A percentile compares a stretch with the other conserved stretches of the same genome.
Conservation (phyloP, 2,113 vertebrate genomes). For the Alouatta palliata region DNA sequence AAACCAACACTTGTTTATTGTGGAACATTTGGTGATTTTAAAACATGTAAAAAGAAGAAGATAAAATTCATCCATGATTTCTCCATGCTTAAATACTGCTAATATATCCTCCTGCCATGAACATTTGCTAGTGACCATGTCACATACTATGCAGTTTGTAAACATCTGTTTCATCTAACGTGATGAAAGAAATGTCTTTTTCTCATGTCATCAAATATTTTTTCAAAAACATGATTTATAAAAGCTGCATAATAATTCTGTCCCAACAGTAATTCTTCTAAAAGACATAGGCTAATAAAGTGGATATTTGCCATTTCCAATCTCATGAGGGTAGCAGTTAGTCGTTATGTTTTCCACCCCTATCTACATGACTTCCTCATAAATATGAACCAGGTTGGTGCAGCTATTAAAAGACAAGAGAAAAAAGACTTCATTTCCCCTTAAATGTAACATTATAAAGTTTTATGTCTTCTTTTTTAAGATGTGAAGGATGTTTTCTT, state of each 20-base stretch:
- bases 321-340: background rate
- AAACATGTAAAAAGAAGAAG: conserved; percentile 11
- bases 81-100: background rate
- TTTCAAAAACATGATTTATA: conserved; percentile 29
- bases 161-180: background rate
- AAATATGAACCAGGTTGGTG: background rate
- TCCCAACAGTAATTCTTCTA: background rate
- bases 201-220: conserved; percentile 19
- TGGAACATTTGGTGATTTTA: conserved; percentile 38
- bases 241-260: conserved; percentile 2
- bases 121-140: background rate
- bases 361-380: background rate
- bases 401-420: background rate
- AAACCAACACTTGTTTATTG: background rate
- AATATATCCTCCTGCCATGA: background rate
- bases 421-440: background rate
- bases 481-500: conserved; percentile 5
- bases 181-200: conserved; percentile 10
- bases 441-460: conserved; percentile 8
- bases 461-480: background rate
- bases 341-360: background rate
- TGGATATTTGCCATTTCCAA: conserved; percentile 22
- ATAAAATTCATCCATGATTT: conserved; percentile 19
- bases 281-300: conserved; percentile 35
- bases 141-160: background rate